Percentiles rank a stretch among this genome's conserved stretches.
These are phyloP conservation scores for honey bee (Apis mellifera) DNA, from an alignment of 1,140 invertebrate species.

Conservation along the genomic window DNA sequence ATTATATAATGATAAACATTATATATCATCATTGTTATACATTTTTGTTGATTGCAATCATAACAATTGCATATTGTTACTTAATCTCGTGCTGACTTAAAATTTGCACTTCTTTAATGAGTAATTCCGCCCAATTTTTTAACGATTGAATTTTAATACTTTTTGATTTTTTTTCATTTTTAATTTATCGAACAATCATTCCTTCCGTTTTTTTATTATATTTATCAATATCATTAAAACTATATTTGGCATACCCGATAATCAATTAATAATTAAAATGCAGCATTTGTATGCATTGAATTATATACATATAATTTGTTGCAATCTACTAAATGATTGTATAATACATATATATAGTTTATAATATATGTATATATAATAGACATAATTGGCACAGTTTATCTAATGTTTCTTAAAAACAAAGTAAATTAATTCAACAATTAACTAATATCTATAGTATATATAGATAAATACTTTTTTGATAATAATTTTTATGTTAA, in stretches of 20 bases:
- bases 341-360: background rate
- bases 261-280: slow-evolving; percentile 5
- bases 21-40: slow-evolving; percentile 1
- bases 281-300: slow-evolving; percentile 18
- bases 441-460: background rate
- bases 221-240: background rate
- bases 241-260: slow-evolving; percentile 3
- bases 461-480: background rate
- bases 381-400: background rate
- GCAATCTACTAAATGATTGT: slow-evolving; percentile 26
- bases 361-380: background rate
- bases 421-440: background rate
- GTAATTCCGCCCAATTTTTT: background rate
- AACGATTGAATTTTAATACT: background rate
- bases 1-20: background rate
- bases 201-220: background rate
- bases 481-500: background rate
- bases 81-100: slow-evolving; percentile 8
- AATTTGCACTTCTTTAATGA: background rate
- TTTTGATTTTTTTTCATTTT: background rate
- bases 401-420: background rate
- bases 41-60: slow-evolving; percentile 13
- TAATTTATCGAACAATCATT: background rate
- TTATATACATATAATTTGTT: slow-evolving; percentile 14
- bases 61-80: slow-evolving; percentile 18